Evolutionary conservation across 53 echinoderm and acorn worm species (phyloP), one percentile per base, ranked within the genome.

Genomic region (Holothuria scabra): DNA sequence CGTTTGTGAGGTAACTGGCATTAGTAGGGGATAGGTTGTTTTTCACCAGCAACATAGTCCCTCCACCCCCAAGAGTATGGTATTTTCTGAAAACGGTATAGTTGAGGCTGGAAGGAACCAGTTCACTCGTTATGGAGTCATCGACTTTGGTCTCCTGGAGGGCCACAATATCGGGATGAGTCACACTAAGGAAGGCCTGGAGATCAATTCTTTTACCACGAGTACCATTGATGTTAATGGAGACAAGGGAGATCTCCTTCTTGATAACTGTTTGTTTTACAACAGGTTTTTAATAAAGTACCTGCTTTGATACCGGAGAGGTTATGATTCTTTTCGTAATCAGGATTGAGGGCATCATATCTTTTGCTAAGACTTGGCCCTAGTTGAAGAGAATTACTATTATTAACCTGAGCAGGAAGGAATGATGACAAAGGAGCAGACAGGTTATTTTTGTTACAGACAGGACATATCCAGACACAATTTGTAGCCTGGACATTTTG

Each of bases 101-200:
- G 68, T 68, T 38, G 5, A 66, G 28, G 22, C 66, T 7, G 12
- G 33, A 8, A 68, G 4, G 21, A 68, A 68, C 3, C 31, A 1
- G 11, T 38, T 68, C 68, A 33, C 23, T 64, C 10, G 64, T 68
- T 37, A 68, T 18, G 37, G 34, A 68, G 38, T 68, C 34, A 38
- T 68, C 68, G 19, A 68, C 29, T n/a, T 68, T 32, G 16, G 68
- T 68, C 5, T 37, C 68, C 68, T 68, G 38, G n/a, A 68, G 12
- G 20, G 38, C 34, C 68, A 68, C 68, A 8, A 68, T 21, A 68
- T 68, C 68, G n/a, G 33, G 68, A 0, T 68, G 1, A 13, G 5
- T 68, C 68, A 68, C 68, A 33, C 33, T 68, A 68, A 68, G 38
- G n/a, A 68, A 68, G 68, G 68, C 0, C 19, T 68, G 68, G 19